Evolutionary conservation across 1,140 invertebrate species (phyloP), one percentile per base, ranked within the genome.

Genomic region (Trichoplusia ni): DNA sequence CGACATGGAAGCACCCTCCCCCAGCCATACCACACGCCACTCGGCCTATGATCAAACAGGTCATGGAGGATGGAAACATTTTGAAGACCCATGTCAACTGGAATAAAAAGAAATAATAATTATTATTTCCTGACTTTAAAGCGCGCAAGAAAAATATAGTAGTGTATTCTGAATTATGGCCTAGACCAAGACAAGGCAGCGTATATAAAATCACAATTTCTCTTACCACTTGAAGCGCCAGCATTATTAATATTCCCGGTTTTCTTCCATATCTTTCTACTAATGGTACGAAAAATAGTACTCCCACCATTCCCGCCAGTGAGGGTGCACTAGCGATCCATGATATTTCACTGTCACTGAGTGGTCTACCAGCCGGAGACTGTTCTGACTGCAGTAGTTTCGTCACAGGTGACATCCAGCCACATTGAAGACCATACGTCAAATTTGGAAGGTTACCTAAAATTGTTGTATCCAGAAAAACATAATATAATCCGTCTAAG

Each of bases 401-500:
- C 2, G 89, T 78, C 35, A 88, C 79, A 1, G 92, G 91, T 0
- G 93, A 92, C 2, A 90, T 71, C 92, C 92, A 93, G 4, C 92
- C 92, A 2, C 89, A 62, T 31, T 91, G 83, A 6, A 86, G 77
- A 0, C 93, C 93, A 47, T 92, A 91, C 0, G 77, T 68, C 1
- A 93, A 46, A 0, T 79, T 29, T 2, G 89, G 75, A 0, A 92
- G 27, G 64, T 92, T 93, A 6, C 84, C 93, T 93, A 77, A 66
- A 19, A n/a, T 21, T 13, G 8, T 6, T 33, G 6, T 21, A 5
- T 37, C 29, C 29, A 33, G 11, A 8, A n/a, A n/a, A n/a, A 42
- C 19, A 11, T 5, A 21, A n/a, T 4, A 11, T 21, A 21, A 9
- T 37, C n/a, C n/a, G n/a, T 5, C 7, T 16, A 5, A 16, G 16